Base-by-base conservation (phyloP, 2,113 vertebrate genomes). In the Sminthopsis crassicaudata region DNA sequence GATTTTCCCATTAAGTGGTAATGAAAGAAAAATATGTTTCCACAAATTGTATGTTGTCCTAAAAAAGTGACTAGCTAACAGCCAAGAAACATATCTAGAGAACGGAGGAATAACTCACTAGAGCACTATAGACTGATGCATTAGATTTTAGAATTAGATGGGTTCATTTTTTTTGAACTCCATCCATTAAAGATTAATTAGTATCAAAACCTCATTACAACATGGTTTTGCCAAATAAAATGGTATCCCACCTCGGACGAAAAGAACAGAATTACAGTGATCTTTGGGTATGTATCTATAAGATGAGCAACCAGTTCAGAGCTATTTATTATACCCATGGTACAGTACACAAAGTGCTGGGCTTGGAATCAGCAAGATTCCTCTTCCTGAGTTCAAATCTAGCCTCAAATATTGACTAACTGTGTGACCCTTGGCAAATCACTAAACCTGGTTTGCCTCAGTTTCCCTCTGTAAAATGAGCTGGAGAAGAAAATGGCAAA, bases 71-170 rank as follows among this genome's bases (percentile, higher is more conserved):
- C 90, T 91, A 94, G 51, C 36, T 91, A 93, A 84, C 46, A 96
- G 53, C 8, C 51, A 36, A 93, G 95, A 51, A 46, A 93, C 2
- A 36, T 67, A 51, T 9, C 48, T 23, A 42, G 24, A 67, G 92
- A 6, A 88, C 14, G 55, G 89, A 46, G 60, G 8, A 88, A 94
- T 91, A 50, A 91, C 94, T 94, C 84, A 93, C 95, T 96, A 91
- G 2, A 95, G 30, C 24, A 92, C 67, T 84, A 84, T 30, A 84
- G 60, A 42, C 2, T 92, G n/a, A 30, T 51, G 5, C 90, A 94
- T n/a, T 10, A 93, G 53, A 95, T 60, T 92, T 95, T 48, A 92
- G 25, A 95, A 90, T 53, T 23, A 89, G 30, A 22, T 30, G n/a
- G 19, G n/a, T 84, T 42, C 6, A 84, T 42, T 84, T 84, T 84